These are phyloP conservation scores for Pithys albifrons DNA, from an alignment of 2,113 vertebrate species.

Conservation along the genomic window DNA sequence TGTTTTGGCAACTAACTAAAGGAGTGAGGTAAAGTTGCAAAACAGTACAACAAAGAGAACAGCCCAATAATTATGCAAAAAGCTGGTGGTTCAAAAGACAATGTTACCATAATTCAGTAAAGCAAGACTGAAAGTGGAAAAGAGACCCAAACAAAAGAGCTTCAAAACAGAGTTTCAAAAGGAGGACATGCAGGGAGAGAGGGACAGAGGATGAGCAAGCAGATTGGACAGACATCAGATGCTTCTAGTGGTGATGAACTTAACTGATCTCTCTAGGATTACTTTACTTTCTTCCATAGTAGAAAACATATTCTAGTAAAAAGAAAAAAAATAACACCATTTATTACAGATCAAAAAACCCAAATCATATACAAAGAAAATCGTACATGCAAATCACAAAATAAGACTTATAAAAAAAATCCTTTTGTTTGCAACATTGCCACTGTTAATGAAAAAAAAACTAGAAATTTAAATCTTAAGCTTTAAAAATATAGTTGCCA, in stretches of 20 bases:
- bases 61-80: background rate
- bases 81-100: background rate
- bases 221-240: background rate
- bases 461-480: background rate
- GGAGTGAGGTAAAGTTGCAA: background rate
- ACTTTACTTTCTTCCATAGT: background rate
- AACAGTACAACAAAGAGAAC: background rate
- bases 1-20: background rate
- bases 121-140: background rate
- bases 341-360: background rate
- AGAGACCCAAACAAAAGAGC: background rate
- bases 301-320: background rate
- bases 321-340: background rate
- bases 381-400: background rate
- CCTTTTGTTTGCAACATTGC: background rate
- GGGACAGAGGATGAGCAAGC: background rate
- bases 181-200: background rate
- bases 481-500: slow-evolving; percentile 34
- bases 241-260: background rate
- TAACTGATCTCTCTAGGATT: background rate
- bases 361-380: background rate
- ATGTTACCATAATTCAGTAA: background rate
- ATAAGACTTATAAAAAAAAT: background rate
- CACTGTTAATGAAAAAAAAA: background rate
- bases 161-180: background rate